These are phyloP conservation scores for Clarias platycephalus DNA, from an alignment of 2,797 vertebrate species.

Conservation along the genomic window DNA sequence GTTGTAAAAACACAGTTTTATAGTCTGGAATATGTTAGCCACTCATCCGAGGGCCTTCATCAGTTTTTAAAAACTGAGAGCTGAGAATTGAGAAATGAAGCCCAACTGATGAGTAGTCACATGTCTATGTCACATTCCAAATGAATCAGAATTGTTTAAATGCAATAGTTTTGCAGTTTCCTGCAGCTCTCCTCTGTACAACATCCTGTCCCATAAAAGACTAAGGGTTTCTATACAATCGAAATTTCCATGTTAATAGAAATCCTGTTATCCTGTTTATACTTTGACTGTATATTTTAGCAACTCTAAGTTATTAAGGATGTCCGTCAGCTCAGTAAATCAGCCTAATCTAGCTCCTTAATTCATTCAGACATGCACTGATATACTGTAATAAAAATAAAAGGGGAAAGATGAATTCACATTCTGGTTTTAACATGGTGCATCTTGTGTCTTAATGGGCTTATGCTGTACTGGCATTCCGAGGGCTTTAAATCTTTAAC, in stretches of 20 bases:
- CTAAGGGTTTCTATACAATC: neutral
- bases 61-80: neutral
- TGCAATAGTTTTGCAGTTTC: neutral
- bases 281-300: neutral
- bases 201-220: neutral
- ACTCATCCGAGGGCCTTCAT: neutral
- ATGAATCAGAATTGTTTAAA: neutral
- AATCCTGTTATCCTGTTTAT: neutral
- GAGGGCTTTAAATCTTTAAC: constrained; percentile 46
- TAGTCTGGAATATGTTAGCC: neutral
- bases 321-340: neutral
- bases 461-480: constrained; percentile 11
- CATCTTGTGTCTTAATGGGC: constrained; percentile 15
- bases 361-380: neutral
- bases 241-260: neutral
- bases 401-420: constrained; percentile 31
- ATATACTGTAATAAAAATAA: neutral
- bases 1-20: neutral
- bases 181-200: neutral
- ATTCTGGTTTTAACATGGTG: constrained; percentile 6
- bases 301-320: neutral
- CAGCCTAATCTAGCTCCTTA: neutral
- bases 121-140: neutral
- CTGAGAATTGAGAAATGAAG: neutral
- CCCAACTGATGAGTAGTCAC: neutral